Percentiles rank a stretch among this genome's conserved stretches.
Conservation (phyloP, 2,888 invertebrate species). For the Agrilus cyanescens region DNA sequence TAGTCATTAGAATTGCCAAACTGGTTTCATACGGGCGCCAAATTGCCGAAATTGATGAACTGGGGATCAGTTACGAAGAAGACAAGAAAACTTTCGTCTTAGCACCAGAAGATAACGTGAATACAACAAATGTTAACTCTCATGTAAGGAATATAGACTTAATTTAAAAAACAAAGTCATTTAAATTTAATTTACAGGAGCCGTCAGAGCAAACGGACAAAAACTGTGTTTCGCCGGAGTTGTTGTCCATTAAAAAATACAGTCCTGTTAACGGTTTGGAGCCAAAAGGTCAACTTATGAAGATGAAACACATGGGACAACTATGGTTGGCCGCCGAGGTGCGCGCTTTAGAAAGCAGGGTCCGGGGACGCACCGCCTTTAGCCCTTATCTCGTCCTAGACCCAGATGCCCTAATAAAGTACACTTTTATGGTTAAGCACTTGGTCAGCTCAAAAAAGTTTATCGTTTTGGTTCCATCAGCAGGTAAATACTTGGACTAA, state of each 20-base stretch:
- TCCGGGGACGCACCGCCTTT: slow-evolving; percentile 44
- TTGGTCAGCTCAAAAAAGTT: slow-evolving; percentile 73
- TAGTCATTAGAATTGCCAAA: slow-evolving; percentile 61
- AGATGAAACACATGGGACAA: slow-evolving; percentile 77
- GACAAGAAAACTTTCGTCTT: slow-evolving; percentile 27
- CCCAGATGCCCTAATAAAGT: slow-evolving; percentile 64
- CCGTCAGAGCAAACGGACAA: too few relatives aligned
- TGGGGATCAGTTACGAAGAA: slow-evolving; percentile 54
- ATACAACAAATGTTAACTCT: slow-evolving; percentile 7
- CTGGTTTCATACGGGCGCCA: slow-evolving; percentile 69
- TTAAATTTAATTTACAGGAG: too few relatives aligned
- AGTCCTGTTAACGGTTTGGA: slow-evolving; percentile 7
- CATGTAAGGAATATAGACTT: too few relatives aligned
- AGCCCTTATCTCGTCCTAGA: slow-evolving; percentile 86
- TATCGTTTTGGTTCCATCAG: slow-evolving; percentile 76
- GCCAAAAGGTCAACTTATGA: slow-evolving; percentile 41
- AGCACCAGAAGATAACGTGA: slow-evolving; percentile 17
- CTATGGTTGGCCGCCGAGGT: slow-evolving; percentile 85
- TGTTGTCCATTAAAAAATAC: too few relatives aligned
- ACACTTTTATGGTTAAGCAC: slow-evolving; percentile 67
- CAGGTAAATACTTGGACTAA: slow-evolving; percentile 53
- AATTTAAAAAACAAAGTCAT: too few relatives aligned
- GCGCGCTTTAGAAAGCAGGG: slow-evolving; percentile 66
- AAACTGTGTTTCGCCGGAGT: too few relatives aligned
- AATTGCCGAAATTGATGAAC: slow-evolving; percentile 50